Evolutionary conservation across 2,888 invertebrate genomes (phyloP), one percentile per base, ranked within the genome.

Genomic region (Dastarcus helophoroides): DNA sequence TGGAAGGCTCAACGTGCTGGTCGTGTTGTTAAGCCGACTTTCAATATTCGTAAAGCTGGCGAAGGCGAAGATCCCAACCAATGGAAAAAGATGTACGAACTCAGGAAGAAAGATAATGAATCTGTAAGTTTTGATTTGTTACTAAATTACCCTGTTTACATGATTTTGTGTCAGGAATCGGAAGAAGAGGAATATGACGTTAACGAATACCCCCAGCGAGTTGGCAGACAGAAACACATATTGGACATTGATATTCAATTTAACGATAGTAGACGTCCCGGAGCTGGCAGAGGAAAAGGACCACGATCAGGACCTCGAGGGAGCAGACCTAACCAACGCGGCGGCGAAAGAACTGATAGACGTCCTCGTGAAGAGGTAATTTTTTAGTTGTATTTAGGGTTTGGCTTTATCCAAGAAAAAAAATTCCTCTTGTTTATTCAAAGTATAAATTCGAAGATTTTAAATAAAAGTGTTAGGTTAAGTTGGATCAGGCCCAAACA

Each of bases 11-110:
- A 84, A 50, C 82, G 84, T 51, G 76, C 78, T 52, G 72, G 74
- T 53, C 78, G 89, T 46, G 73, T 74, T 37, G 73, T 74, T 37
- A 84, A 88, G 60, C 86, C 91, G 28, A 79, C 81, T 48, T 94
- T 79, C 62, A 93, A 94, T 60, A 64, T 91, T 53, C 79, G 94
- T 33, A 90, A 91, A 64, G 85, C 93, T 31, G 91, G 90, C 14
- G 93, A 94, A 64, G 94, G 93, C 23, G 90, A 88, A 54, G 89
- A 89, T 61, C 71, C 79, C 30, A 74, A 76, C 33, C 88, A 90
- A 64, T 93, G 91, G 91, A 91, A 90, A 65, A 88, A 83, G 54
- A 81, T 86, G 76, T 79, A 82, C 46, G 73, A 77, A 52, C 68
- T 88, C 36, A 79, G 79, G 60, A 76, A 71, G 55, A 80, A 79